phyloP scores from a whole-genome alignment of 1,140 invertebrate species.

The Magallana gigas region DNA sequence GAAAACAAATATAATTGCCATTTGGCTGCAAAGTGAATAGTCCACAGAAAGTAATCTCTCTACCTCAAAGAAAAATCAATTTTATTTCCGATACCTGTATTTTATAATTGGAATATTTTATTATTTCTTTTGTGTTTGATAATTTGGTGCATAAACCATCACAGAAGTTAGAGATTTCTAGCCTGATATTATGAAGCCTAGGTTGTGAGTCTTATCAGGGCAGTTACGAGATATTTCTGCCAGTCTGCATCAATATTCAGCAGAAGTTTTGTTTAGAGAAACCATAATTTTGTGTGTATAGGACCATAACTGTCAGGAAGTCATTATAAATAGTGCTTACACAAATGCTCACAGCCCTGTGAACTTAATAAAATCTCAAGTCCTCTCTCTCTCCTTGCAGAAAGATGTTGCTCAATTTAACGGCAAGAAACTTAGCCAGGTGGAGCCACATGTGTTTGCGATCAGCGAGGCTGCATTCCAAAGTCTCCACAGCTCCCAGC shows the following conservation, averaged over 20 bases:
- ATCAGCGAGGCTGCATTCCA: conserved; percentile 98
- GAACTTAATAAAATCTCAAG: conserved; percentile 17
- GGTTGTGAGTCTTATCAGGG: background rate
- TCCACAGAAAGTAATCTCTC: conserved; percentile 5
- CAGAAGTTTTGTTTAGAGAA: background rate
- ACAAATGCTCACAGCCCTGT: background rate
- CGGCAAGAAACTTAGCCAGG: conserved; percentile 98
- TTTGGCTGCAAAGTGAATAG: background rate
- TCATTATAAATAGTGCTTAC: background rate
- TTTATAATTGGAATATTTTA: background rate
- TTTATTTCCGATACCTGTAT: background rate
- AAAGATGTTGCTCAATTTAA: conserved; percentile 86
- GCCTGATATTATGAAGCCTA: background rate
- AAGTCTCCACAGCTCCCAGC: conserved; percentile 95
- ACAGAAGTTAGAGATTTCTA: background rate
- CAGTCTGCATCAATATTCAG: background rate
- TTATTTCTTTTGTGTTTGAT: background rate
- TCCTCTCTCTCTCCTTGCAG: conserved; percentile 70
- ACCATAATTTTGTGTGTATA: background rate
- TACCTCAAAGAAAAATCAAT: conserved; percentile 13
- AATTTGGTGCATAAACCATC: background rate
- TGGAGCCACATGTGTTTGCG: conserved; percentile 99
- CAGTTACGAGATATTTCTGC: background rate
- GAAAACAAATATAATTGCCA: background rate
- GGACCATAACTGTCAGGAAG: conserved; percentile 15